phyloP scores from a whole-genome alignment of 37 sponge, comb jelly and placozoan genomes.

The Corticium candelabrum region DNA sequence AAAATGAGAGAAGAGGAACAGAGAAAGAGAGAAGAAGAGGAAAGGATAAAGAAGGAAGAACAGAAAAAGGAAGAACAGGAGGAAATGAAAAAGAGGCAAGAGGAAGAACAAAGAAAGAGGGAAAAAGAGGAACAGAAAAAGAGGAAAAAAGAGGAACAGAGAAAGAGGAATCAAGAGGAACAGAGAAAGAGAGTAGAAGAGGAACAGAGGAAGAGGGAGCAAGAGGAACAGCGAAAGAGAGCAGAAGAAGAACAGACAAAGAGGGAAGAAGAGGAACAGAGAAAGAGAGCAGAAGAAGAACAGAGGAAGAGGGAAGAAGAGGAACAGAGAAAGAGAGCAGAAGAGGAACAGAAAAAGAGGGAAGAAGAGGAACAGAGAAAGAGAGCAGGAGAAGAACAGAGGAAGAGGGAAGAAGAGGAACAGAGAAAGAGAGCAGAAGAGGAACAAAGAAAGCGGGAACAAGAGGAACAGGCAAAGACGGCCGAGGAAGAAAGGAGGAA shows the following conservation, averaged over 20 bases:
- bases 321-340: background rate
- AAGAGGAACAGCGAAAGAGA: background rate
- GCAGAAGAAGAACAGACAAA: background rate
- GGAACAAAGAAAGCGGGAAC: no score
- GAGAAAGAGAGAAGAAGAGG: background rate
- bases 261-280: background rate
- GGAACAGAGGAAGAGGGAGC: background rate
- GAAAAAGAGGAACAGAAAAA: background rate
- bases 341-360: background rate
- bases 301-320: background rate
- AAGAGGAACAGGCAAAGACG: no score
- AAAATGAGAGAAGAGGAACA: background rate
- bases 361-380: background rate
- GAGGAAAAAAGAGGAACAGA: background rate
- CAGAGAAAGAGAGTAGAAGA: background rate
- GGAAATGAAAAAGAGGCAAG: background rate
- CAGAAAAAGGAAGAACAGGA: background rate
- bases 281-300: background rate
- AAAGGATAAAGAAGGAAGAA: background rate
- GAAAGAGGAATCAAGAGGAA: background rate
- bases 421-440: no score
- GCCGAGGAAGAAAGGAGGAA: no score
- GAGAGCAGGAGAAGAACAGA: no score
- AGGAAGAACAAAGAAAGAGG: background rate
- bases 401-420: no score